These are phyloP conservation scores for Drosophila cognata DNA, from an alignment of 2,888 invertebrate genomes.

Conservation along the genomic window DNA sequence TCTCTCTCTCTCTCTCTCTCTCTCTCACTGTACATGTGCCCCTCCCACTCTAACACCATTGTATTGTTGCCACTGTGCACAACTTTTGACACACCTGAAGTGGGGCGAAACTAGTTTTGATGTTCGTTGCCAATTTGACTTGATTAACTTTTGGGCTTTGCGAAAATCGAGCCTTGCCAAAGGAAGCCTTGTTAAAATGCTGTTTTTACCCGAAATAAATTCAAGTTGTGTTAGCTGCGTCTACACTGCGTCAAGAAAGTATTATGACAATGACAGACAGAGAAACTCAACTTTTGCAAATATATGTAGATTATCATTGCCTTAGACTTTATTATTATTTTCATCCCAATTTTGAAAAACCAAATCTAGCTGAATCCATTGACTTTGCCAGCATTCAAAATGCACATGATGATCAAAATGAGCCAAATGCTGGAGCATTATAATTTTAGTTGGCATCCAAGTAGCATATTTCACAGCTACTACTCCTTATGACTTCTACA, in stretches of 20 bases:
- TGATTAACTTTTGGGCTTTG: slow-evolving; percentile 35
- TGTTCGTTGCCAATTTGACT: slow-evolving; percentile 44
- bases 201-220: background rate
- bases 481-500: background rate
- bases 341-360: background rate
- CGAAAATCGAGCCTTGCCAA: background rate
- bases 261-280: background rate
- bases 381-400: background rate
- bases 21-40: background rate
- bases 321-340: background rate
- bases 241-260: background rate
- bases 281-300: background rate
- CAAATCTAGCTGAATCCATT: background rate
- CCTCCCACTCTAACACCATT: background rate
- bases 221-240: background rate
- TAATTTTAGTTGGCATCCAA: background rate
- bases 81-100: slow-evolving; percentile 45
- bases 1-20: background rate
- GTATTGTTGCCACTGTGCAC: background rate
- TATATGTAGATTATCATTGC: background rate
- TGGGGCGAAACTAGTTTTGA: slow-evolving; percentile 46
- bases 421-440: background rate
- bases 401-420: too few relatives aligned
- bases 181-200: background rate
- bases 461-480: background rate